A percentile compares a stretch with the other conserved stretches of the same genome.
phyloP scores from a whole-genome alignment of 2,113 vertebrate species.

The Hypocryptadius cinnamomeus region DNA sequence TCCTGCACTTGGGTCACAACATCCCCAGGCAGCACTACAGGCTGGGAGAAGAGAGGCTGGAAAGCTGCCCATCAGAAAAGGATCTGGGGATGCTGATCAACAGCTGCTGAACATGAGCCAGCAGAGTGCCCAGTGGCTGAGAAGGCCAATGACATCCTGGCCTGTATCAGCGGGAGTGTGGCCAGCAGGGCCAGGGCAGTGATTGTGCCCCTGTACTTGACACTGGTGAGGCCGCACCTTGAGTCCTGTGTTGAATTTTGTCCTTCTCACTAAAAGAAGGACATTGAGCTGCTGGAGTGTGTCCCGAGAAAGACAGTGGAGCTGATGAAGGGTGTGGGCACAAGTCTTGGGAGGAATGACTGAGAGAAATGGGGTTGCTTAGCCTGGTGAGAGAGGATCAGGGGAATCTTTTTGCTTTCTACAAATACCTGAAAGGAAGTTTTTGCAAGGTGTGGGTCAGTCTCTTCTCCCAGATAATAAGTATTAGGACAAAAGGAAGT shows the following conservation, averaged over 20 bases:
- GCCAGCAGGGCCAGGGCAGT: not conserved
- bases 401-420: not conserved
- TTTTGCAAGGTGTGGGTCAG: not conserved
- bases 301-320: not conserved
- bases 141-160: not conserved
- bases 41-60: no score
- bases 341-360: not conserved
- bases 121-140: rapidly evolving
- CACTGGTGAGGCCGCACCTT: not conserved
- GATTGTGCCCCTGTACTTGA: not conserved
- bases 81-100: rapidly evolving
- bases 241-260: not conserved
- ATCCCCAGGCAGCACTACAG: not conserved
- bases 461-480: not conserved
- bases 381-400: not conserved
- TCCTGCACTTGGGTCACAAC: not conserved
- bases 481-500: not conserved
- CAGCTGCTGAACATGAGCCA: not conserved
- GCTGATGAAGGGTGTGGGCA: not conserved
- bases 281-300: not conserved
- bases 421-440: not conserved
- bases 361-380: not conserved
- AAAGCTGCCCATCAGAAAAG: not conserved
- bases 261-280: not conserved
- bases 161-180: not conserved